Evolutionary conservation across 2,888 invertebrate species (phyloP), one percentile per base, ranked within the genome.

Genomic region (Heterodera filipjevi): DNA sequence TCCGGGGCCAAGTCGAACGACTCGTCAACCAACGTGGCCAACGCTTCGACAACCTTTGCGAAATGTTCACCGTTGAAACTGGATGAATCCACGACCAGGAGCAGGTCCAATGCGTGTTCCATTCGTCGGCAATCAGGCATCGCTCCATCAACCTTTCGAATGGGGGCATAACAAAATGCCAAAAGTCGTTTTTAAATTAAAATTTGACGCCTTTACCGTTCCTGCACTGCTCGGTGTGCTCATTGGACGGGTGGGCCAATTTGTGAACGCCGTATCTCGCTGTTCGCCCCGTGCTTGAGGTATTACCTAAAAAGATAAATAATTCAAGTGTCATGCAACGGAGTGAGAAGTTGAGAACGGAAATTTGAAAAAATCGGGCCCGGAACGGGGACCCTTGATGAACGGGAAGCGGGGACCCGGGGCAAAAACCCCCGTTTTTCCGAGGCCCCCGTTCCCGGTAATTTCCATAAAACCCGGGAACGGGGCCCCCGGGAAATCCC

Each of bases 1-100:
- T 88, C 88, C 1, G 87, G 88, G 3, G 88, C 82, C 16, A 88
- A 80, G 77, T 88, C 87, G 80, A 88, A 88, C 19, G 86, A 85
- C 66, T 86, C 86, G 72, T 88, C 88, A 27, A 89, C 84, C 1
- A 88, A 81, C 10, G 85, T 84, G 27, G 85, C 86, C n/a, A 88
- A 81, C 33, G 86, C 84, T 72, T 89, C 88, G 44, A 86, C 85
- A 79, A 86, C 81, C 27, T 80, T 83, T 3, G 79, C 81, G 74
- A 87, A 88, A 39, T 87, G 84, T 39, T 84, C 84, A n/a, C 82
- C 74, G 33, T 80, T 78, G 81, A 88, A 87, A 76, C 87, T 88
- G 19, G 88, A 88, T 1, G 87, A 86, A 78, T 88, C 88, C n/a
- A 88, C 77, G 59, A 87, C 84, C 19, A 88, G 80, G 66, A 88